These are phyloP conservation scores for Campoletis sonorensis DNA, from an alignment of 1,140 invertebrate species.

Conservation along the genomic window DNA sequence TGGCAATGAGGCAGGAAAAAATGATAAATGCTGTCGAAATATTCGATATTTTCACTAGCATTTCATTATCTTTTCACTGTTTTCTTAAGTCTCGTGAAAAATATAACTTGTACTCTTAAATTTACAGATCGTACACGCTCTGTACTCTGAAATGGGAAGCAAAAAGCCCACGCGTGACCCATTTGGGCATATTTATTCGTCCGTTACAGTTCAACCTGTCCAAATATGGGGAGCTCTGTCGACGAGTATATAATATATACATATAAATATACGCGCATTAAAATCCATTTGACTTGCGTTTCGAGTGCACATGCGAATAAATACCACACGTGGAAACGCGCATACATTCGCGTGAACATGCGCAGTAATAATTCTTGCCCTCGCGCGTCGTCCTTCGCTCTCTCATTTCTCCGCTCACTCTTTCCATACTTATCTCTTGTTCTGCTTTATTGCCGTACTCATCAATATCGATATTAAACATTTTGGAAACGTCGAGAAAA, in stretches of 20 bases:
- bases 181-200: constrained; percentile 52
- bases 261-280: not conserved
- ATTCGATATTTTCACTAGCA: too few relatives aligned
- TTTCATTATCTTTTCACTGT: not conserved
- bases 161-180: constrained; percentile 49
- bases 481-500: too few relatives aligned
- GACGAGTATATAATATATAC: constrained; percentile 12
- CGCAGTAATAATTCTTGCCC: not conserved
- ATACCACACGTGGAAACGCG: constrained; percentile 3
- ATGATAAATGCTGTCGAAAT: too few relatives aligned
- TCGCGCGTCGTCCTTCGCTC: not conserved
- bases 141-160: constrained; percentile 6
- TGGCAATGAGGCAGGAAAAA: too few relatives aligned
- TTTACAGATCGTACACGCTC: not conserved
- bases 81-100: not conserved
- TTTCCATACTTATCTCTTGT: not conserved
- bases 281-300: constrained; percentile 14
- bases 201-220: constrained; percentile 49
- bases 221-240: constrained; percentile 49
- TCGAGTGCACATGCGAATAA: not conserved
- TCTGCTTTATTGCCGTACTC: not conserved
- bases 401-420: not conserved
- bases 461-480: too few relatives aligned
- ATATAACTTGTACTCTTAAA: constrained; percentile 2
- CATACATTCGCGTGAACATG: not conserved